Evolutionary conservation across 2,113 vertebrate species (phyloP), one percentile per base, ranked within the genome.

Genomic region (Aspiorhynchus laticeps): DNA sequence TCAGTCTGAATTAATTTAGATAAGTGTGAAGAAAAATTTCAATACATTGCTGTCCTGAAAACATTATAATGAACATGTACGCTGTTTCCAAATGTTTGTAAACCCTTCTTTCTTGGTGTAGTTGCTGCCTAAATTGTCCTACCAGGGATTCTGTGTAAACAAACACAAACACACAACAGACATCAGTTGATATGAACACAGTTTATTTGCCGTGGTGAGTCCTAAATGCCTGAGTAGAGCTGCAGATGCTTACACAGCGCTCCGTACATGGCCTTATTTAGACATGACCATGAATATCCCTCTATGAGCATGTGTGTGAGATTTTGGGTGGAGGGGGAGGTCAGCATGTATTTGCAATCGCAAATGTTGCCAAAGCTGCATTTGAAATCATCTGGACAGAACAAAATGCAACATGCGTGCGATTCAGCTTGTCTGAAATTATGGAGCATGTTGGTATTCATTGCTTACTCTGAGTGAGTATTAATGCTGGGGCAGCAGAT

Each of bases 191-290:
- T 59, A 33, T 21, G 53, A 10, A 53, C 69, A 17, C 36, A 38
- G 41, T 85, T 75, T 67, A 17, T 38, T 81, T 46, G 77, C 28
- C 17, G 15, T 75, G 17, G 31, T 9, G 24, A 69, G 74, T 65
- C 38, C n/a, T 83, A 31, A 51, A 38, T 86, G 33, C 63, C 46
- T 80, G 61, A 38, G 63, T 46, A 79, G 84, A 80, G 75, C 84
- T 79, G 76, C 77, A 53, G 38, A 36, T 65, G 86, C 86, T 85
- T 69, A 88, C 74, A 91, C 86, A 89, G 79, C 83, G 86, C 86
- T 86, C 31, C 87, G 85, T 14, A 77, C 41, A 93, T 94, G 89
- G 75, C 94, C 93, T 93, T 95, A 94, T 95, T 93, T 95, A 93
- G 94, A 91, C 93, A 94, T 89, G 83, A 91, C 79, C 87, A 90